phyloP scores from a whole-genome alignment of 2,113 vertebrate species.

The Urocynchramus pylzowi region DNA sequence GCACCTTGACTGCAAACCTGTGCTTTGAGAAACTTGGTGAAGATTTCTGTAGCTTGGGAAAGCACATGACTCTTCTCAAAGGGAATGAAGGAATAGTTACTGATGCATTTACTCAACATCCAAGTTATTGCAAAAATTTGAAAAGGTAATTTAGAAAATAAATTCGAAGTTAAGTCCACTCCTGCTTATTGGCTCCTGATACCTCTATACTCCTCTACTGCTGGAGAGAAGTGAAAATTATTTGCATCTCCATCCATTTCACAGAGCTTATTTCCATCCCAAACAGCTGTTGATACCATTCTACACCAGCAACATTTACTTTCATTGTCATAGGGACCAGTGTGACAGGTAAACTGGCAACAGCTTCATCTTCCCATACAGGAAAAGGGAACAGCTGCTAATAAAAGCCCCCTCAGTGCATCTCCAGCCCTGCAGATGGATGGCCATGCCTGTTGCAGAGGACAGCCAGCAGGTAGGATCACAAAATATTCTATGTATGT shows the following conservation, averaged over 20 bases:
- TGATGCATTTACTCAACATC: not conserved
- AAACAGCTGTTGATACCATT: not conserved
- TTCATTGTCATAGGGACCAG: not conserved
- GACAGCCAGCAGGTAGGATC: slow-evolving; percentile 40
- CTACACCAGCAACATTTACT: not conserved
- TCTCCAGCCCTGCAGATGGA: not conserved
- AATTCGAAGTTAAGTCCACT: not conserved
- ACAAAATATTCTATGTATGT: not conserved
- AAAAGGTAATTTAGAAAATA: not conserved
- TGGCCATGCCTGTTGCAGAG: not conserved
- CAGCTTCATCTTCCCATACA: not conserved
- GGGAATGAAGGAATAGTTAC: not conserved
- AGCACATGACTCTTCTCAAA: not conserved
- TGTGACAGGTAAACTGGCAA: not conserved
- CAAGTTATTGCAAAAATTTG: not conserved
- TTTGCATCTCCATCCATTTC: slow-evolving; percentile 32
- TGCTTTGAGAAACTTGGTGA: not conserved
- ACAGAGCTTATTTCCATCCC: not conserved
- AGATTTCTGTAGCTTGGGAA: not conserved
- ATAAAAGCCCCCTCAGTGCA: not conserved
- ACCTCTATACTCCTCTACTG: not conserved
- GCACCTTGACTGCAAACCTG: not conserved
- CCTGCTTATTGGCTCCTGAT: not conserved
- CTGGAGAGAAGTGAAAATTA: not conserved
- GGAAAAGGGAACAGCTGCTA: not conserved